phyloP scores from a whole-genome alignment of 2,113 vertebrate genomes.

The Hyperopisus bebe region DNA sequence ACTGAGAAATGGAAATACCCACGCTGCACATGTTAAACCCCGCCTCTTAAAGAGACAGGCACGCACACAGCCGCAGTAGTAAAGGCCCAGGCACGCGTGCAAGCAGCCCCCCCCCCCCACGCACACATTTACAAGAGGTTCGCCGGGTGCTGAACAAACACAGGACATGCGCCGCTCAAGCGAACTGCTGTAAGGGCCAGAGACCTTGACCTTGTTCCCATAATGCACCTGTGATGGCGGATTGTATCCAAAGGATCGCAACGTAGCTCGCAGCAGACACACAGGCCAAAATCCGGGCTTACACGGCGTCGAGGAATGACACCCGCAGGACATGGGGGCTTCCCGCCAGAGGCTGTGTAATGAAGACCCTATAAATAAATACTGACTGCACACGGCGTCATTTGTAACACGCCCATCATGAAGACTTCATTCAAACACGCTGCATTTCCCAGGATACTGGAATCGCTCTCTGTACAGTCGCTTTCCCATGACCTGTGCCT shows the following conservation, averaged over 20 bases:
- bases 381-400: neutral
- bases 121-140: conserved; percentile 11
- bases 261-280: neutral
- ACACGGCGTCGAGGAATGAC: neutral
- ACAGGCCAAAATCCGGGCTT: neutral
- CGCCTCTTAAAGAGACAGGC: conserved; percentile 67
- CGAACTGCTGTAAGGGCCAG: neutral
- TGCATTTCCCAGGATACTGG: neutral
- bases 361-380: neutral
- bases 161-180: neutral
- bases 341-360: neutral
- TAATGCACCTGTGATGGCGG: neutral
- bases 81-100: neutral
- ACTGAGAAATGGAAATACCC: conserved; percentile 43
- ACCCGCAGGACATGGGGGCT: neutral
- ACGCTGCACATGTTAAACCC: conserved; percentile 44
- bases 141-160: neutral
- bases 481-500: neutral
- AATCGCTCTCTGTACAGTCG: neutral
- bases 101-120: neutral
- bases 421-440: neutral
- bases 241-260: neutral
- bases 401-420: neutral
- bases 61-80: conserved; percentile 30
- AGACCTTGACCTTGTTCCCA: neutral